Evolutionary conservation across 1,140 invertebrate genomes (phyloP).

Genomic region (Coptotermes formosanus): DNA sequence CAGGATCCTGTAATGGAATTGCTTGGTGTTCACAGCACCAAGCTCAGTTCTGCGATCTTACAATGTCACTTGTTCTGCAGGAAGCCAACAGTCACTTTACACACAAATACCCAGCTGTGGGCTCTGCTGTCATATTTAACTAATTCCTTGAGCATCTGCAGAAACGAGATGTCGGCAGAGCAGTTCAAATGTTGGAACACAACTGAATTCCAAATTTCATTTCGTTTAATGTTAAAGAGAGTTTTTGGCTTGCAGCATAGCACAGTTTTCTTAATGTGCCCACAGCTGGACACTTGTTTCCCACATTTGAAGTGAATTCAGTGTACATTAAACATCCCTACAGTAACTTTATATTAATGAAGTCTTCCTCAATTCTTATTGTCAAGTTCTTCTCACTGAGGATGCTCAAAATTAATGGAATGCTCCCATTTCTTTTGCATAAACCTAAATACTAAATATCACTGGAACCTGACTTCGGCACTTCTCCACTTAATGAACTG

Average conservation of each 20-base stretch:
- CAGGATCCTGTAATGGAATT: neutral
- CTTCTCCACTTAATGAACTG: neutral
- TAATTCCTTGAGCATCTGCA: no score
- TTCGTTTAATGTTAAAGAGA: no score
- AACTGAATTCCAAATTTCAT: no score
- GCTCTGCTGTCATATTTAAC: neutral
- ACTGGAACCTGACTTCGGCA: neutral
- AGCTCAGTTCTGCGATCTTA: neutral
- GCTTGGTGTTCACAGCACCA: neutral
- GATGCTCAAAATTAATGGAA: neutral
- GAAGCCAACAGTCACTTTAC: neutral
- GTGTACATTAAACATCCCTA: neutral
- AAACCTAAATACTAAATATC: slow-evolving; percentile 17
- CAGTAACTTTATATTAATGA: neutral
- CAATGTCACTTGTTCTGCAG: neutral
- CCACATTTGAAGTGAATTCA: neutral
- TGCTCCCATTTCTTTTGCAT: neutral
- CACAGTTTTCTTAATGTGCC: neutral
- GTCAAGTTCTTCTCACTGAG: neutral
- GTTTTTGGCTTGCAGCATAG: no score
- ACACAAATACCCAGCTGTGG: neutral
- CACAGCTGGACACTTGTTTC: slow-evolving; percentile 1
- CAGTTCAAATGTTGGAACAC: no score
- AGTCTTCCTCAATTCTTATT: neutral
- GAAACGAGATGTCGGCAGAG: no score